Evolutionary conservation across 92 coral and sea anemone genomes (phyloP).

Genomic region (Paramuricea clavata): DNA sequence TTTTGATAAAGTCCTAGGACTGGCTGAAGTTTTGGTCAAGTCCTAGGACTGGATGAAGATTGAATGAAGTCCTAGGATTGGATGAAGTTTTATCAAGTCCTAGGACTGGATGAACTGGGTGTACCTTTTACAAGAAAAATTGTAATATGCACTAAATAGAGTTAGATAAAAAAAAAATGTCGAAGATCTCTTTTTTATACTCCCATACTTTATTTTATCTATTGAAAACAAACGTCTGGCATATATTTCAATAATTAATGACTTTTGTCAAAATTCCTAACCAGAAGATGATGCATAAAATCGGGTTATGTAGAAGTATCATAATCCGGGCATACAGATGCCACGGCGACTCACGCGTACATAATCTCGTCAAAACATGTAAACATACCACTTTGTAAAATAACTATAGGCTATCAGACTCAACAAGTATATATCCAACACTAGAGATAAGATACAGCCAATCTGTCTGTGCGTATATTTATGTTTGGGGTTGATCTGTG

Average conservation of each 20-base stretch:
- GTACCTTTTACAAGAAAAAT: too few relatives aligned
- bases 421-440: neutral
- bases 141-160: too few relatives aligned
- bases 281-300: neutral
- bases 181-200: neutral
- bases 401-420: neutral
- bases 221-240: neutral
- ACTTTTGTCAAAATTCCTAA: neutral
- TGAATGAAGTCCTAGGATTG: too few relatives aligned
- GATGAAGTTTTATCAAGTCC: too few relatives aligned
- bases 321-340: neutral
- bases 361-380: neutral
- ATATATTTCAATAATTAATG: neutral
- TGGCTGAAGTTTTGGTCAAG: too few relatives aligned
- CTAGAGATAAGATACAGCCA: neutral
- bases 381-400: conserved; percentile 2
- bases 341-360: neutral
- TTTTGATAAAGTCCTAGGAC: too few relatives aligned
- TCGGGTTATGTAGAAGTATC: conserved; percentile 9
- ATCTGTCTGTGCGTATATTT: neutral
- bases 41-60: too few relatives aligned
- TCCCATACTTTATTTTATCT: neutral
- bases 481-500: neutral
- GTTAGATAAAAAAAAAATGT: too few relatives aligned
- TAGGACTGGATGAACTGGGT: too few relatives aligned